phyloP scores from a whole-genome alignment of 2,888 invertebrate genomes.

The Ecdyonurus torrentis region DNA sequence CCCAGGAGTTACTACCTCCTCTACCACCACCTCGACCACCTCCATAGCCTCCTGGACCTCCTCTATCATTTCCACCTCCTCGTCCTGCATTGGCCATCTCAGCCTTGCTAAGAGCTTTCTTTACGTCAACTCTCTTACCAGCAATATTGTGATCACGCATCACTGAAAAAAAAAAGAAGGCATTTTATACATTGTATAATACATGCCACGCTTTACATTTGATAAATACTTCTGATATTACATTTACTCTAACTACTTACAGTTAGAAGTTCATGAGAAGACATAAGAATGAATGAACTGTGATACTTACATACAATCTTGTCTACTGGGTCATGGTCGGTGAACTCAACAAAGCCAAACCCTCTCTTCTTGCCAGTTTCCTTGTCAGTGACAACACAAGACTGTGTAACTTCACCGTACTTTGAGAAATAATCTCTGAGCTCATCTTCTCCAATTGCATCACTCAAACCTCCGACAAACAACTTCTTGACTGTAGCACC shows the following conservation, averaged over 20 bases:
- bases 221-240: no score
- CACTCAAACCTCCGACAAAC: slow-evolving; percentile 36
- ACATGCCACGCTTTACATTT: no score
- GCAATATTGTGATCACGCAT: slow-evolving; percentile 27
- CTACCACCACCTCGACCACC: background rate
- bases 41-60: background rate
- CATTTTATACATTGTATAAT: no score
- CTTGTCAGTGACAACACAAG: slow-evolving; percentile 33
- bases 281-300: background rate
- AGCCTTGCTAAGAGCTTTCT: slow-evolving; percentile 31
- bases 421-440: slow-evolving; percentile 24
- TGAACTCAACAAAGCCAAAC: slow-evolving; percentile 38
- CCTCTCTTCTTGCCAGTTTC: slow-evolving; percentile 35
- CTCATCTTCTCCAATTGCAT: slow-evolving; percentile 32
- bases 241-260: no score
- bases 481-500: slow-evolving; percentile 34
- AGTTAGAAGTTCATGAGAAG: background rate
- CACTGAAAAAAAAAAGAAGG: slow-evolving; percentile 17
- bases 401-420: slow-evolving; percentile 29
- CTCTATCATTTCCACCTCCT: slow-evolving; percentile 16
- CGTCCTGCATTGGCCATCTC: slow-evolving; percentile 26
- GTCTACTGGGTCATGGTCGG: slow-evolving; percentile 39
- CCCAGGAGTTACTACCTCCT: background rate
- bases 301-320: slow-evolving; percentile 32
- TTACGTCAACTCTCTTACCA: slow-evolving; percentile 30